Conservation (phyloP, 35 echinoderm and acorn worm genomes). For the Ptychodera flava region DNA sequence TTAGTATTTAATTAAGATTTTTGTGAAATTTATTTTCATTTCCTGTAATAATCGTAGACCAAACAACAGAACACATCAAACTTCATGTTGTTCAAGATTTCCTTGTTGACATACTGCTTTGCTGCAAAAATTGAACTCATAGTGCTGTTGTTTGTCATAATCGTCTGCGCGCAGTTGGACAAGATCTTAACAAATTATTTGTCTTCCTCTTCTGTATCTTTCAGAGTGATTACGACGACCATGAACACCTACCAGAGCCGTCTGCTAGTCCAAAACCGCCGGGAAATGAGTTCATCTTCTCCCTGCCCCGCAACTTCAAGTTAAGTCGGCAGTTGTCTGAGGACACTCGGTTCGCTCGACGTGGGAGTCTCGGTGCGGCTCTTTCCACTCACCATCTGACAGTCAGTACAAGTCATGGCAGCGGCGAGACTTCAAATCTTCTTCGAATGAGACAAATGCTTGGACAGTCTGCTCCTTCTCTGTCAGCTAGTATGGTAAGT, state of each 20-base stretch:
- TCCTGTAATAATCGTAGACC: too few species aligned
- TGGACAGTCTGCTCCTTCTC: constrained; percentile 89
- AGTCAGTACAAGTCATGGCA: neutral
- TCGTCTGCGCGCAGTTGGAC: too few species aligned
- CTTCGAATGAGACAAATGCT: constrained; percentile 79
- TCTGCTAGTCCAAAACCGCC: constrained; percentile 43
- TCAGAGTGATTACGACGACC: constrained; percentile 83
- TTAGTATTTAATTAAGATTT: too few species aligned
- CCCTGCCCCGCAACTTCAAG: constrained; percentile 67
- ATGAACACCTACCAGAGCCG: constrained; percentile 24
- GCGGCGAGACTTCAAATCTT: constrained; percentile 66
- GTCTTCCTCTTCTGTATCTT: constrained; percentile 15
- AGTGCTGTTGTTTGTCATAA: too few species aligned
- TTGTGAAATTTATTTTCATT: too few species aligned
- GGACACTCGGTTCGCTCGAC: constrained; percentile 62
- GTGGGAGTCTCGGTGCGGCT: constrained; percentile 55
- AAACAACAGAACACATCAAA: too few species aligned
- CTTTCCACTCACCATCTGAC: neutral
- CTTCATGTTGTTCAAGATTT: too few species aligned
- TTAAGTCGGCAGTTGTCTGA: constrained; percentile 84
- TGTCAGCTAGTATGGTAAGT: constrained; percentile 94
- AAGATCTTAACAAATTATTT: too few species aligned
- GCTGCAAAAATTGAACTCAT: too few species aligned
- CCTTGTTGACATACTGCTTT: too few species aligned
- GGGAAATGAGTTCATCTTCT: constrained; percentile 69